These are phyloP conservation scores for Arizona elegans DNA, from an alignment of 2,113 vertebrate genomes.

Conservation along the genomic window DNA sequence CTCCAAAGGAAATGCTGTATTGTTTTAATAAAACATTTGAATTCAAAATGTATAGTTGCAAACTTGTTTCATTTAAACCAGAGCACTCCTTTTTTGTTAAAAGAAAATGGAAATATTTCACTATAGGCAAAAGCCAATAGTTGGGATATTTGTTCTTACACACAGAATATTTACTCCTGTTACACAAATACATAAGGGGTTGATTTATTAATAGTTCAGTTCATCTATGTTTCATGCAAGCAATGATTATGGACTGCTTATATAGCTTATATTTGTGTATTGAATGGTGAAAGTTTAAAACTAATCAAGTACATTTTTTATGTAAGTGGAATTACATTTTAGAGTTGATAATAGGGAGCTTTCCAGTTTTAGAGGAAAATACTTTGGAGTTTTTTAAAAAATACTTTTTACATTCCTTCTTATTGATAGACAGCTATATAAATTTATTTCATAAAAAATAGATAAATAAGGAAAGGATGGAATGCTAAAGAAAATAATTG, in stretches of 20 bases:
- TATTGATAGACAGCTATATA: not conserved
- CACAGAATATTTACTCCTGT: not conserved
- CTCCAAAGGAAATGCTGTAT: not conserved
- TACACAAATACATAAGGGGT: not conserved
- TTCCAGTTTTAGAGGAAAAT: not conserved
- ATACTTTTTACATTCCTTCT: not conserved
- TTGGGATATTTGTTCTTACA: not conserved
- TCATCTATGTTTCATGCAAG: not conserved
- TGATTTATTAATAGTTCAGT: not conserved
- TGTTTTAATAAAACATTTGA: not conserved
- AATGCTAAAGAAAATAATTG: not conserved
- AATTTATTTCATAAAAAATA: not conserved
- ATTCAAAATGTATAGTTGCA: not conserved
- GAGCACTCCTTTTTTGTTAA: not conserved
- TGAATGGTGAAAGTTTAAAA: not conserved
- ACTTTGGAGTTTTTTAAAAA: not conserved
- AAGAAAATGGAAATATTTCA: not conserved
- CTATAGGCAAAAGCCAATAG: not conserved
- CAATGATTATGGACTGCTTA: not conserved
- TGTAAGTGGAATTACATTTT: not conserved
- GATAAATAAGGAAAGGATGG: not conserved
- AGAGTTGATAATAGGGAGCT: not conserved
- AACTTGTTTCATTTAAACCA: not conserved
- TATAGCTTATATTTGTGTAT: not conserved
- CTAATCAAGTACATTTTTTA: not conserved